Base-by-base conservation (phyloP, 53 echinoderm and acorn worm genomes). In the Actinopyga echinites region DNA sequence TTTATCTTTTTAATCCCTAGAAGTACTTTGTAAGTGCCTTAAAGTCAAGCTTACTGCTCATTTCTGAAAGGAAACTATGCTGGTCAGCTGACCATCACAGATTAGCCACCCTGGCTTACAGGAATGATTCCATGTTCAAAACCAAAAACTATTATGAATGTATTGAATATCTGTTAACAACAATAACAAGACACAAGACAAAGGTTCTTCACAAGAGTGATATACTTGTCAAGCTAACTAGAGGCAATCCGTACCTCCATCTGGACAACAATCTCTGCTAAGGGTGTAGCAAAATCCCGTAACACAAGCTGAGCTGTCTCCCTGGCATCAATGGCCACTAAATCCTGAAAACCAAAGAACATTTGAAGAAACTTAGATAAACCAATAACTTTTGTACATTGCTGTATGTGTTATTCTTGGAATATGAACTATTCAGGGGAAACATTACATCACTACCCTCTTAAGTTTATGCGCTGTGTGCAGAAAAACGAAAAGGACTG, bases 271-370 rank as follows among this genome's bases (percentile, higher is more conserved):
- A 99, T 87, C 30, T 93, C 95, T 22, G 82, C 87, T 23, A 95
- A 65, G 0, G 99, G 92, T 22, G 88, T 86, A 34, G 94, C 85
- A 84, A 99, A 95, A 24, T 92, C 93, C 60, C 85, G 87, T 57
- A 99, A 73, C 23, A 99, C 92, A 26, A 99, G 83, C 87, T 92
- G 95, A 45, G 94, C 94, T 34, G 94, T 99, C 29, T 94, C 94
- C 30, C 86, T 99, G 89, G 92, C 87, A 92, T 99, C 99, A 44
- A 99, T 94, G 21, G 89, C 80, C 21, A 97, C 90, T 32, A 97
- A 85, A 45, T 94, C 97, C 97, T 97, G 69, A 19, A 56, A 12
- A 65, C 22, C 29, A 22, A 83, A 33, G n/a, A 34, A 81, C 8
- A 80, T 20, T 82, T 6, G 20, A 44, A 44, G 40, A 40, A n/a